Conservation (phyloP, 2,888 invertebrate species). For the Chaetogeoica ovagalla region DNA sequence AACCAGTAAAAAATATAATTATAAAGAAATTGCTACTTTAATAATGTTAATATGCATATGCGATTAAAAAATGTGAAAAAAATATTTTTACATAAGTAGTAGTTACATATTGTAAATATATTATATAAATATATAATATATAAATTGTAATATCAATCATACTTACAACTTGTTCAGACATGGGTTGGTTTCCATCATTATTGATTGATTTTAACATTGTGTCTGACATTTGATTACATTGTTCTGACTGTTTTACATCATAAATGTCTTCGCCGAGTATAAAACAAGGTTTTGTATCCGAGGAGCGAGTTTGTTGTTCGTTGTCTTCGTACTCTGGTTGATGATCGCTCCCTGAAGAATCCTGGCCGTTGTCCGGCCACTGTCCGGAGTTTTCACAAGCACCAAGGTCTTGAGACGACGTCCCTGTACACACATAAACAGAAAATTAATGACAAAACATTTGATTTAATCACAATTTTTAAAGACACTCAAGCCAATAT, state of each 20-base stretch:
- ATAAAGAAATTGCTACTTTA: too few relatives aligned
- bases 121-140: not conserved
- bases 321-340: slow-evolving; percentile 57
- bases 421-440: slow-evolving; percentile 49
- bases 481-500: slow-evolving; percentile 27
- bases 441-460: not conserved
- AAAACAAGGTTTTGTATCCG: slow-evolving; percentile 60
- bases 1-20: too few relatives aligned
- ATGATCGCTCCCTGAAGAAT: slow-evolving; percentile 57
- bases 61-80: not conserved
- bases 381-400: slow-evolving; percentile 54
- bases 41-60: too few relatives aligned
- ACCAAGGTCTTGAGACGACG: slow-evolving; percentile 55
- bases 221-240: slow-evolving; percentile 28
- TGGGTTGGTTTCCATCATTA: not conserved
- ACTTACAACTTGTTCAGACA: slow-evolving; percentile 42
- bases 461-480: not conserved
- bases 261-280: slow-evolving; percentile 59
- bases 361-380: slow-evolving; percentile 56
- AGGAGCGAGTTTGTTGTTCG: slow-evolving; percentile 51
- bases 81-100: not conserved
- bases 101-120: too few relatives aligned
- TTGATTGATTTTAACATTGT: slow-evolving; percentile 7
- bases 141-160: not conserved
- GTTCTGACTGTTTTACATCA: slow-evolving; percentile 60